phyloP scores from a whole-genome alignment of 2,113 vertebrate species.

The Psettodes erumei region DNA sequence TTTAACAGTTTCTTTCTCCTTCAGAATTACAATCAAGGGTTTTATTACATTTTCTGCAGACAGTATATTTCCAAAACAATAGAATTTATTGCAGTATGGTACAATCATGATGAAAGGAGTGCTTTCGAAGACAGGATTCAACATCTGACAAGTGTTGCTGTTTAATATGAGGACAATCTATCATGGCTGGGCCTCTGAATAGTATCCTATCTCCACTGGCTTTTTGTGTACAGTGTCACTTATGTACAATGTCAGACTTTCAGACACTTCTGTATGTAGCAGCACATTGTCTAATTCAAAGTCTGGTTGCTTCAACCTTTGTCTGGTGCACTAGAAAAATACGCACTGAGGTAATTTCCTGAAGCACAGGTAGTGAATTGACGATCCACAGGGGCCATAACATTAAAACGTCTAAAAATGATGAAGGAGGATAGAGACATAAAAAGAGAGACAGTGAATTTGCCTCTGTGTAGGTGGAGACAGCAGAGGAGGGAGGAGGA shows the following conservation, averaged over 20 bases:
- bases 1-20: neutral
- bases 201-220: neutral
- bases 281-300: neutral
- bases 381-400: slow-evolving; percentile 26
- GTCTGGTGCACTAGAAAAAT: slow-evolving; percentile 25
- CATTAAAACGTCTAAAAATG: slow-evolving; percentile 58
- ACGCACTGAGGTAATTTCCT: slow-evolving; percentile 43
- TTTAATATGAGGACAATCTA: neutral
- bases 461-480: slow-evolving; percentile 52
- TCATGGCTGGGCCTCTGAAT: neutral
- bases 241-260: too few species aligned
- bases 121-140: neutral
- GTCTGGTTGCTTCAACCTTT: neutral
- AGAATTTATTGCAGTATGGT: neutral
- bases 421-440: slow-evolving; percentile 55
- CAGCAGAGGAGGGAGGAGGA: slow-evolving; percentile 55
- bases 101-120: neutral
- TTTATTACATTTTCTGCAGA: neutral
- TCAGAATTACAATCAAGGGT: neutral
- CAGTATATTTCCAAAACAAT: neutral
- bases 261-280: too few species aligned
- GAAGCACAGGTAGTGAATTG: slow-evolving; percentile 18
- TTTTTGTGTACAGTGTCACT: neutral
- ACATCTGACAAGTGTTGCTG: neutral
- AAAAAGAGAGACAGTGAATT: slow-evolving; percentile 39